These are phyloP conservation scores for Porites rus DNA, from an alignment of 92 coral and sea anemone species.

Conservation along the genomic window DNA sequence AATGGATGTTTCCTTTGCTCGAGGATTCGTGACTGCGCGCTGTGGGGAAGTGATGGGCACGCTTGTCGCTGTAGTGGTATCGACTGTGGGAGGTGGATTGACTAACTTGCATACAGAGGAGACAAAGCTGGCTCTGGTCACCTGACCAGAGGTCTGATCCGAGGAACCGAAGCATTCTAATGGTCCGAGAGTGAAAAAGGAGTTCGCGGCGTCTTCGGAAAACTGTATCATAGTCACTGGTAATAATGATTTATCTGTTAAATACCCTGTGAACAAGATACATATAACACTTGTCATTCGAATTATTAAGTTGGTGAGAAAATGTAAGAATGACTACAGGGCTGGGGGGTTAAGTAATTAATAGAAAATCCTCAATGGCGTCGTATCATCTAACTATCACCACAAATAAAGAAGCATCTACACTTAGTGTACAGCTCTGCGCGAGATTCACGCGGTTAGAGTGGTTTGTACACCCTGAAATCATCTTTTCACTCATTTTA, in stretches of 20 bases:
- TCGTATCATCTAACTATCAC: too few species aligned
- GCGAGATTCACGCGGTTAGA: too few species aligned
- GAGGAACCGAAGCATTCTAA: constrained; percentile 89
- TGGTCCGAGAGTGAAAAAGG: constrained; percentile 93
- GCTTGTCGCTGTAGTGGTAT: constrained; percentile 22
- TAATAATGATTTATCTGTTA: constrained; percentile 77
- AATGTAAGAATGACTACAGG: not conserved
- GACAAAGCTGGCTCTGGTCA: constrained; percentile 61
- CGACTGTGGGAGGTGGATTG: constrained; percentile 77
- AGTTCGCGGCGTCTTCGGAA: constrained; percentile 68
- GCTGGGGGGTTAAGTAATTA: too few species aligned
- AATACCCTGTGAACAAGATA: constrained; percentile 71
- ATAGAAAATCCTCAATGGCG: too few species aligned
- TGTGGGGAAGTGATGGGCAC: constrained; percentile 25
- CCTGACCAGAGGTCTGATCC: constrained; percentile 25
- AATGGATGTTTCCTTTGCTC: constrained; percentile 28
- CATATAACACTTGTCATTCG: not conserved
- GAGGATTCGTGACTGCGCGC: constrained; percentile 9
- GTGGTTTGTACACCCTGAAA: too few species aligned
- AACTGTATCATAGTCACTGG: constrained; percentile 89
- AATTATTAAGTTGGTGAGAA: not conserved
- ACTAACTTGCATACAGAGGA: constrained; percentile 78
- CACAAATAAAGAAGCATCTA: too few species aligned
- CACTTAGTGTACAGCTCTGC: too few species aligned
- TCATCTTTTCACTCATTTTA: too few species aligned